Conservation (phyloP, 2,888 invertebrate species). For the Papilio demoleus region DNA sequence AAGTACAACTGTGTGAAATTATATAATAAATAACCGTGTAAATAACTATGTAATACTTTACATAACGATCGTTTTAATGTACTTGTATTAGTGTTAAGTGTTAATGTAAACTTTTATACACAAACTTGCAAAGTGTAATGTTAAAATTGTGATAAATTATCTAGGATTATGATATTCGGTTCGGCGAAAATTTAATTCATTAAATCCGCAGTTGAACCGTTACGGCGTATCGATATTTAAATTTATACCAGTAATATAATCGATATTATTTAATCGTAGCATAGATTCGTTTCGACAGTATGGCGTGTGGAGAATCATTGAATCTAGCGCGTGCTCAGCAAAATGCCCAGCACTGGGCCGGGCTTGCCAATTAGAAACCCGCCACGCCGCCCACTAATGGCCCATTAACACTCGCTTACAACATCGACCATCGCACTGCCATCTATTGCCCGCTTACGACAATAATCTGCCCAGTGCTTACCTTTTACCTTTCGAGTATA, state of each 20-base stretch:
- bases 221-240: not conserved
- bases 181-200: too few relatives aligned
- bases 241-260: not conserved
- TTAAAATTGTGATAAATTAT: too few relatives aligned
- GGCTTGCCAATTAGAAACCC: slow-evolving; percentile 65
- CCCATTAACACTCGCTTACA: slow-evolving; percentile 75
- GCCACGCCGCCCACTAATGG: slow-evolving; percentile 69
- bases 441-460: slow-evolving; percentile 53
- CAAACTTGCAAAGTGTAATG: too few relatives aligned
- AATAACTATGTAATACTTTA: too few relatives aligned
- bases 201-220: too few relatives aligned
- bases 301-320: slow-evolving; percentile 67
- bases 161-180: too few relatives aligned
- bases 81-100: too few relatives aligned
- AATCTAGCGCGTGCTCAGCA: slow-evolving; percentile 54
- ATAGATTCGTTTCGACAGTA: slow-evolving; percentile 37
- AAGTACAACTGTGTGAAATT: too few relatives aligned
- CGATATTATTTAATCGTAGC: slow-evolving; percentile 31
- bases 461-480: slow-evolving; percentile 45
- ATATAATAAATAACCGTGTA: too few relatives aligned
- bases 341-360: slow-evolving; percentile 4
- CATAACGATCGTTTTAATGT: too few relatives aligned
- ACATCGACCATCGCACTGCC: slow-evolving; percentile 51
- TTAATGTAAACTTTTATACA: too few relatives aligned
- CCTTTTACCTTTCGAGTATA: slow-evolving; percentile 9